Conservation (phyloP, 2,888 invertebrate genomes). For the Eupeodes latifasciatus region DNA sequence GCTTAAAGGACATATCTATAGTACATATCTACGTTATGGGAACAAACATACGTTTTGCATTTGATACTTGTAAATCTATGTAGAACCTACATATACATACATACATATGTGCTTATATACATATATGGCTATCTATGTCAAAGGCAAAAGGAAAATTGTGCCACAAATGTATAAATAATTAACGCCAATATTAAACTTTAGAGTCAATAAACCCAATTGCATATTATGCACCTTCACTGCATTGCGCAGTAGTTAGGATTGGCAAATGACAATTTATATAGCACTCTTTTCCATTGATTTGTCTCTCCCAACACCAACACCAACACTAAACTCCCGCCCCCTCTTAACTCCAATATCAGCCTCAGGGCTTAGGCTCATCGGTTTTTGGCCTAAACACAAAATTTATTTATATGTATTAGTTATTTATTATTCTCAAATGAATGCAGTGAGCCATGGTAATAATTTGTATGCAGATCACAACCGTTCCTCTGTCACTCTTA, state of each 20-base stretch:
- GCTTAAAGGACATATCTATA: constrained; percentile 13
- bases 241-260: constrained; percentile 46
- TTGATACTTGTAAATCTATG: too few species aligned
- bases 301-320: neutral
- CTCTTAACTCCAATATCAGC: neutral
- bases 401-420: neutral
- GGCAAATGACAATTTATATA: neutral
- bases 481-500: neutral
- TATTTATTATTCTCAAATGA: constrained; percentile 53
- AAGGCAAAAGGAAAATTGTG: constrained; percentile 24
- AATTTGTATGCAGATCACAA: constrained; percentile 54
- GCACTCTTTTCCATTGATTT: constrained; percentile 37
- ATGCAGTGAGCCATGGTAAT: constrained; percentile 34
- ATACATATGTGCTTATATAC: neutral
- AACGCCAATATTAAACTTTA: constrained; percentile 41
- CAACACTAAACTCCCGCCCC: too few species aligned
- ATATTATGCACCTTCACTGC: constrained; percentile 40
- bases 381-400: constrained; percentile 19
- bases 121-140: neutral
- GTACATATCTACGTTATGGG: neutral
- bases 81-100: neutral
- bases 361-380: neutral
- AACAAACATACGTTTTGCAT: neutral
- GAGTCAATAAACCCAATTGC: constrained; percentile 50
- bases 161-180: constrained; percentile 57